These are phyloP conservation scores for Mesitornis unicolor DNA, from an alignment of 2,113 vertebrate genomes.

Conservation along the genomic window DNA sequence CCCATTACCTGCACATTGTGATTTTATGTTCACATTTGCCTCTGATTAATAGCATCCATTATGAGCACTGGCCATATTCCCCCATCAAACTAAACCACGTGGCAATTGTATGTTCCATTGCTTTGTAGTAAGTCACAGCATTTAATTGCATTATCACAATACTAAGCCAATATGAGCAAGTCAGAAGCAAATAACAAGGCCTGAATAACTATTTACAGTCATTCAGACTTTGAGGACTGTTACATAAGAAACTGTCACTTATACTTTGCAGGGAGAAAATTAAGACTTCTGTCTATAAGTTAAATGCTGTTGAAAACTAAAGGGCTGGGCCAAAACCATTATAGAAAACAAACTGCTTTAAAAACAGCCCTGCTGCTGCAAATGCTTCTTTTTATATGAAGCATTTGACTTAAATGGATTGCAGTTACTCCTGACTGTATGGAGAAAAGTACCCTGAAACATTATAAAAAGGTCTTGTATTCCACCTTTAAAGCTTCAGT, in stretches of 20 bases:
- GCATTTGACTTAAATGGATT: conserved; percentile 49
- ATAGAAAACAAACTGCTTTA: conserved; percentile 27
- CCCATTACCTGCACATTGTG: background rate
- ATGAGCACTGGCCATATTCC: background rate
- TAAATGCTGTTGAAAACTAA: conserved; percentile 24
- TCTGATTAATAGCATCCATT: background rate
- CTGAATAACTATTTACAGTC: background rate
- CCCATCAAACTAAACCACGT: background rate
- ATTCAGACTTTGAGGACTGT: background rate
- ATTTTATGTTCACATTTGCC: background rate
- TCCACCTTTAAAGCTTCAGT: conserved; percentile 25
- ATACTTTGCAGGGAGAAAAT: background rate
- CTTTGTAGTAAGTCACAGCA: background rate
- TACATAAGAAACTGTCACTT: background rate
- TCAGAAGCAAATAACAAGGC: background rate
- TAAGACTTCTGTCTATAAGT: background rate
- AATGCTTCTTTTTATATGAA: conserved; percentile 29
- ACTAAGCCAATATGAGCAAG: background rate
- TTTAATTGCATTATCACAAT: conserved; percentile 50
- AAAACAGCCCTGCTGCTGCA: conserved; percentile 15
- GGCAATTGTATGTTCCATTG: background rate
- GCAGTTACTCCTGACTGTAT: background rate
- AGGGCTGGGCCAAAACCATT: conserved; percentile 1
- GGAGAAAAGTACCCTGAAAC: conserved; percentile 12
- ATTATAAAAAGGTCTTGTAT: conserved; percentile 23